phyloP scores from a whole-genome alignment of 2,888 invertebrate genomes.

The Horisme vitalbata region DNA sequence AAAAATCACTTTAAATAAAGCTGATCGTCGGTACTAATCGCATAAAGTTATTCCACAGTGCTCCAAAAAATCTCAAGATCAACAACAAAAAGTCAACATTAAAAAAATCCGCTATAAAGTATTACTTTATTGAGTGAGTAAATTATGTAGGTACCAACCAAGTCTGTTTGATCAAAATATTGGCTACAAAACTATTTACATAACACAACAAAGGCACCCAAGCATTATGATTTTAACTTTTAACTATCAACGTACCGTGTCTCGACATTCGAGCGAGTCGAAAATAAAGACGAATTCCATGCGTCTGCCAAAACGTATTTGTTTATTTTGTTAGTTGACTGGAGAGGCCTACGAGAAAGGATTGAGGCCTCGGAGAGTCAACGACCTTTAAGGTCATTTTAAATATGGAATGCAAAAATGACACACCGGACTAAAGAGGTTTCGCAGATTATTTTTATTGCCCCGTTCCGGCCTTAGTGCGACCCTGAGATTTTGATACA shows the following conservation, averaged over 20 bases:
- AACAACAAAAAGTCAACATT: no score
- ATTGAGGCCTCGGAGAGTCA: slow-evolving; percentile 20
- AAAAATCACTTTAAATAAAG: no score
- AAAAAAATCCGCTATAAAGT: no score
- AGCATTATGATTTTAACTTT: slow-evolving; percentile 30
- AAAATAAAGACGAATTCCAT: slow-evolving; percentile 56
- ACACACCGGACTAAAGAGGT: slow-evolving; percentile 8
- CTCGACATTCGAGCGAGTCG: slow-evolving; percentile 42
- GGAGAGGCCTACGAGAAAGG: slow-evolving; percentile 24
- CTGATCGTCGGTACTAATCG: no score
- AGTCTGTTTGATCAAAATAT: no score
- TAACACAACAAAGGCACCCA: slow-evolving; percentile 12
- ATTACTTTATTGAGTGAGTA: no score
- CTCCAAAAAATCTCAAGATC: no score
- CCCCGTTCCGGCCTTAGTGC: slow-evolving; percentile 1
- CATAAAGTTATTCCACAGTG: no score
- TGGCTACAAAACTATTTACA: background rate
- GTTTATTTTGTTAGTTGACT: slow-evolving; percentile 30
- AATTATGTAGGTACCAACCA: background rate
- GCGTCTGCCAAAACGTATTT: slow-evolving; percentile 34
- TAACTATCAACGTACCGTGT: slow-evolving; percentile 37
- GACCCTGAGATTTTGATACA: background rate
- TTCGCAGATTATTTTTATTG: background rate
- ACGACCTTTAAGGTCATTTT: slow-evolving; percentile 23
- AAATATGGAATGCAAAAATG: slow-evolving; percentile 6